These are phyloP conservation scores for Cephus cinctus DNA, from an alignment of 1,140 invertebrate species.

Conservation along the genomic window DNA sequence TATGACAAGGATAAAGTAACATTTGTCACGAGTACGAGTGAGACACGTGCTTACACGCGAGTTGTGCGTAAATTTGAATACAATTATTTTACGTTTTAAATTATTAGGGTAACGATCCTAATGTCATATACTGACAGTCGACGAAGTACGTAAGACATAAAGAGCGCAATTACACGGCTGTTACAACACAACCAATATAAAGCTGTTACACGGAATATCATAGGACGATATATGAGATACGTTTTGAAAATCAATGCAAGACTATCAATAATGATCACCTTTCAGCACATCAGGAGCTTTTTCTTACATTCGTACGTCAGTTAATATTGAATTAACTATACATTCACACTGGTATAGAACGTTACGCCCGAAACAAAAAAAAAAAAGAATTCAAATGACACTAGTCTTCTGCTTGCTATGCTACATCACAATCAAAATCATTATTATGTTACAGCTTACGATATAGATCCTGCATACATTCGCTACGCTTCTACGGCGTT, in stretches of 20 bases:
- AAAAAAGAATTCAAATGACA: conserved; percentile 8
- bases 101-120: no score
- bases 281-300: conserved; percentile 23
- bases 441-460: conserved; percentile 14
- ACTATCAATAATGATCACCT: conserved; percentile 44
- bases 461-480: conserved; percentile 21
- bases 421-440: conserved; percentile 40
- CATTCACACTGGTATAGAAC: conserved; percentile 19
- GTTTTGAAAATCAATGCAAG: conserved; percentile 39
- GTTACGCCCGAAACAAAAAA: conserved; percentile 20
- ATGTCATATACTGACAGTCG: no score
- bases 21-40: no score
- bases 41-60: no score
- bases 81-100: no score
- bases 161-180: conserved; percentile 27
- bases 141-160: no score
- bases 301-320: conserved; percentile 26
- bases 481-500: conserved; percentile 17
- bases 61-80: no score
- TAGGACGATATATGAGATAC: not conserved
- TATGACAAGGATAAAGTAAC: no score
- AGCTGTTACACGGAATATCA: conserved; percentile 21
- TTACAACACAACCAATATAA: conserved; percentile 43
- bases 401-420: conserved; percentile 19
- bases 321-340: conserved; percentile 23